Base-by-base conservation (phyloP, 2,113 vertebrate genomes). In the Bucco capensis region DNA sequence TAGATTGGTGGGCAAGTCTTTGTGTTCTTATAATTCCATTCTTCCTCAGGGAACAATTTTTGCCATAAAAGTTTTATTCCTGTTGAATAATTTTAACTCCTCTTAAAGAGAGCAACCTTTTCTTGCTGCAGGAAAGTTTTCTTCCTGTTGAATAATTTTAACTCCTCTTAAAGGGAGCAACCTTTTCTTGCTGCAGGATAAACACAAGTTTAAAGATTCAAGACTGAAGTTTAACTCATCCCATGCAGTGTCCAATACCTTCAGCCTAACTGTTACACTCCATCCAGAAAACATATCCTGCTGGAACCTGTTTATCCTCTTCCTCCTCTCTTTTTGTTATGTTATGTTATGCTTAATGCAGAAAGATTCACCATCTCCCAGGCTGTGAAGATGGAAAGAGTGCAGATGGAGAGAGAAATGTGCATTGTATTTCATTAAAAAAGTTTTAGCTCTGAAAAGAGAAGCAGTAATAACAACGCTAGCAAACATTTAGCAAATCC, bases 121-220 rank as follows among this genome's bases (percentile, higher is more conserved):
- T 58, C 28, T 81, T 6, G 0, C 54, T 85, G 83, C 40, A 86
- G 65, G 10, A 60, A n/a, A n/a, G n/a, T n/a, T n/a, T n/a, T n/a
- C n/a, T n/a, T n/a, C n/a, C n/a, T n/a, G n/a, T n/a, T n/a, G n/a
- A 95, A 88, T 44, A 78, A 80, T 82, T 74, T 76, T 88, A 74
- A 88, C 40, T 80, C 49, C 49, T 27, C 16, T 81, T 91, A 86
- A 92, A 93, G 69, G 86, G 27, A 86, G 42, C 61, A 40, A 60
- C 44, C 24, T 83, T 91, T 88, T 58, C 28, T 81, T 6, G 0
- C 54, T 85, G 83, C 40, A 86, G 65, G 10, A 60, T 72, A 76
- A 89, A 71, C 28, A 64, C 31, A 64, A 71, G 61, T 83, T 72
- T 82, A 72, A 94, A 83, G 61, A 71, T 51, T 51, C 4, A 4